phyloP scores from a whole-genome alignment of 1,140 invertebrate genomes.

The Calliopsis andreniformis region DNA sequence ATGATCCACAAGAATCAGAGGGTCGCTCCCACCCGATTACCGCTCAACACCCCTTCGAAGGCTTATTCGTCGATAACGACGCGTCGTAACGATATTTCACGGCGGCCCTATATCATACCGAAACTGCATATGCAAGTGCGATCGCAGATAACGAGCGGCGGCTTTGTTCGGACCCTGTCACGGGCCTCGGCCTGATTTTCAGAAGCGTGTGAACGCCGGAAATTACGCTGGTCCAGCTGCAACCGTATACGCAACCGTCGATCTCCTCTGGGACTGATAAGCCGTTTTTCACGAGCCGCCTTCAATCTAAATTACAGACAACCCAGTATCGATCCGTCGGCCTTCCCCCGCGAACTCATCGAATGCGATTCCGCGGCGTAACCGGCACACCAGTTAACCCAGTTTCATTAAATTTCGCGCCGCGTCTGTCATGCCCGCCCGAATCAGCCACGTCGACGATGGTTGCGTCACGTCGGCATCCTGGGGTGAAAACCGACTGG shows the following conservation, averaged over 20 bases:
- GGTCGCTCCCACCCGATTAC: slow-evolving; percentile 31
- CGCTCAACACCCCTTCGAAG: slow-evolving; percentile 21
- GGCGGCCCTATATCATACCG: slow-evolving; percentile 54
- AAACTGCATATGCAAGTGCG: slow-evolving; percentile 66
- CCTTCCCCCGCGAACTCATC: background rate
- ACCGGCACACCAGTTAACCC: slow-evolving; percentile 38
- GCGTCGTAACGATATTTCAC: slow-evolving; percentile 64
- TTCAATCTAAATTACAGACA: slow-evolving; percentile 43
- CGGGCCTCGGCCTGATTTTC: slow-evolving; percentile 53
- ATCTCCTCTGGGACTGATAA: slow-evolving; percentile 40
- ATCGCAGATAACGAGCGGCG: slow-evolving; percentile 63
- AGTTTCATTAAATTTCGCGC: slow-evolving; percentile 45
- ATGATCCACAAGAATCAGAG: background rate
- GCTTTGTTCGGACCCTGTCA: slow-evolving; percentile 63
- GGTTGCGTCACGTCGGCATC: slow-evolving; percentile 14
- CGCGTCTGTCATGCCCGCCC: slow-evolving; percentile 5
- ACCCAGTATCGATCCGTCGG: slow-evolving; percentile 29
- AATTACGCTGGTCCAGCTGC: slow-evolving; percentile 56
- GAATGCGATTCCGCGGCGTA: slow-evolving; percentile 37
- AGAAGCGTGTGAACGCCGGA: slow-evolving; percentile 57
- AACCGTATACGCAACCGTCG: slow-evolving; percentile 22
- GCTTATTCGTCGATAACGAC: slow-evolving; percentile 50
- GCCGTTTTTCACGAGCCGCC: slow-evolving; percentile 50
- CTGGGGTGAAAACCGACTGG: slow-evolving; percentile 12
- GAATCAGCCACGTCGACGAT: slow-evolving; percentile 37